Percentiles rank a stretch among this genome's conserved stretches.
These are phyloP conservation scores for Drosophila sechellia DNA, from an alignment of 1,140 invertebrate genomes.

Conservation along the genomic window DNA sequence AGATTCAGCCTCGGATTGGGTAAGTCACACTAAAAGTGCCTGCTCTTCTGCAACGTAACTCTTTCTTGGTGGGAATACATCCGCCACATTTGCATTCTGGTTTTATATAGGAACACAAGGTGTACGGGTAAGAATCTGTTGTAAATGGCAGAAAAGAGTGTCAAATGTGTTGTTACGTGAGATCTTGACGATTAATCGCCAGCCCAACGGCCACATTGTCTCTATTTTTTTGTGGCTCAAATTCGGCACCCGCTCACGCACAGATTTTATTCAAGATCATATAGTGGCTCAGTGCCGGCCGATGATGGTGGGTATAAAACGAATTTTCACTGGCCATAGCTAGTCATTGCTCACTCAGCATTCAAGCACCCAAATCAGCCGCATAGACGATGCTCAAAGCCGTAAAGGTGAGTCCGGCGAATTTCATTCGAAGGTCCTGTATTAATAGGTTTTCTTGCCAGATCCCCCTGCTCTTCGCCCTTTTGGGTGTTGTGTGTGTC, in stretches of 20 bases:
- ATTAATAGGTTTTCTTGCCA: not conserved
- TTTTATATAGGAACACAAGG: not conserved
- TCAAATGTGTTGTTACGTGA: conserved; percentile 20
- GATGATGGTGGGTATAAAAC: conserved; percentile 33
- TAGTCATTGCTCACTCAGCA: conserved; percentile 41
- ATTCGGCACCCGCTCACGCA: conserved; percentile 32
- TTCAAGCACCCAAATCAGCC: conserved; percentile 4
- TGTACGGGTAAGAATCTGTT: conserved; percentile 3
- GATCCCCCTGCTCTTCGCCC: conserved; percentile 5
- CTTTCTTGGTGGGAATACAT: not conserved
- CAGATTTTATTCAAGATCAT: conserved; percentile 45
- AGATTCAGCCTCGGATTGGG: conserved; percentile 33
- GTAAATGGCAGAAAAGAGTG: conserved; percentile 3
- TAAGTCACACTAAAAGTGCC: conserved; percentile 27
- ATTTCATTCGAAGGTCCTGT: too few relatives aligned
- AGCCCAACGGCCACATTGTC: not conserved
- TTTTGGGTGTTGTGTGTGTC: conserved; percentile 12
- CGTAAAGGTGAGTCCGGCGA: not conserved
- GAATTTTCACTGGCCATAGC: conserved; percentile 13
- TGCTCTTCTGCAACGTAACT: not conserved
- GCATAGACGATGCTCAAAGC: conserved; percentile 24
- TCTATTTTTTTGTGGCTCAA: conserved; percentile 8
- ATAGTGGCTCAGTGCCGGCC: conserved; percentile 12
- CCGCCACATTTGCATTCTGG: not conserved
- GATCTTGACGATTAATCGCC: conserved; percentile 1